phyloP scores from a whole-genome alignment of 2,797 vertebrate species.

The Tapirus indicus region DNA sequence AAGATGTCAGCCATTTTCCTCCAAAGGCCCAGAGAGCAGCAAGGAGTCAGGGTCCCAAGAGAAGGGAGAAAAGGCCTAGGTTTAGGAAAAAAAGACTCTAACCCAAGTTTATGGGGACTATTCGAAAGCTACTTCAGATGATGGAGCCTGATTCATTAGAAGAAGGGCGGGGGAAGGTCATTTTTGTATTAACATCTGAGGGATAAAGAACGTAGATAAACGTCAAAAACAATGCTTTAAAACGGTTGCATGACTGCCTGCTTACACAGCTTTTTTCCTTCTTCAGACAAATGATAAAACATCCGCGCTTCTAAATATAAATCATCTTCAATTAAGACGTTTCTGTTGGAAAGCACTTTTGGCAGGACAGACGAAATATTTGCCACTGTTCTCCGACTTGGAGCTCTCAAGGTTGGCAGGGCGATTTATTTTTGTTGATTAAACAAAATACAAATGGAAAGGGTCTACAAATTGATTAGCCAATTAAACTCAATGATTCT shows the following conservation, averaged over 20 bases:
- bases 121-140: background rate
- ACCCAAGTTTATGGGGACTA: background rate
- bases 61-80: background rate
- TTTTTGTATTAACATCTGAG: background rate
- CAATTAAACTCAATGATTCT: slow-evolving; percentile 80
- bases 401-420: slow-evolving; percentile 63
- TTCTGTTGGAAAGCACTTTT: slow-evolving; percentile 51
- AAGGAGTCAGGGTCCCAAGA: background rate
- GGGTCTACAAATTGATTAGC: slow-evolving; percentile 81
- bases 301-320: slow-evolving; percentile 69
- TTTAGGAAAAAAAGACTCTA: background rate
- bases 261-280: slow-evolving; percentile 67
- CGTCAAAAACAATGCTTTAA: background rate
- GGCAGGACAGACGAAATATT: slow-evolving; percentile 48
- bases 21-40: background rate
- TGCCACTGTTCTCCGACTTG: slow-evolving; percentile 59
- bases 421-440: slow-evolving; percentile 79
- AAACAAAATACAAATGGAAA: slow-evolving; percentile 81
- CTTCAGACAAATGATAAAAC: slow-evolving; percentile 68
- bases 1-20: background rate
- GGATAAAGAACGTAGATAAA: background rate
- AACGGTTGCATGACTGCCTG: background rate
- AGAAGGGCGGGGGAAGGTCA: background rate
- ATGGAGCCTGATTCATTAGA: too few species aligned
- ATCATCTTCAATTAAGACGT: slow-evolving; percentile 72